Evolutionary conservation across 1,140 invertebrate genomes (phyloP).

Genomic region (Pygmarrhopalites habei): DNA sequence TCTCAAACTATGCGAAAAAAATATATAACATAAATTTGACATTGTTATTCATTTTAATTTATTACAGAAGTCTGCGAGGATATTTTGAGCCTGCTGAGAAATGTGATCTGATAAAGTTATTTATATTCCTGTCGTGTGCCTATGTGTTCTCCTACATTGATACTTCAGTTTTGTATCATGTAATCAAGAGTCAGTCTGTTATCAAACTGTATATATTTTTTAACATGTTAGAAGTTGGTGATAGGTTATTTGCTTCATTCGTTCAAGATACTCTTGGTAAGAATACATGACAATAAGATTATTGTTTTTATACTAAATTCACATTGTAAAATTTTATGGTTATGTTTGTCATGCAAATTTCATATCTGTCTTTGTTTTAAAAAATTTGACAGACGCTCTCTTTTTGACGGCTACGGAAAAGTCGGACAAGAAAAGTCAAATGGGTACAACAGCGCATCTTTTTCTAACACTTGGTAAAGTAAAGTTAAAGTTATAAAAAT

Average conservation of each 20-base stretch:
- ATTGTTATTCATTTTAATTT: slow-evolving; percentile 3
- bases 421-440: slow-evolving; percentile 28
- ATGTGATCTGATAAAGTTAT: slow-evolving; percentile 90
- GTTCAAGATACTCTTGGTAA: slow-evolving; percentile 95
- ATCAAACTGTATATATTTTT: slow-evolving; percentile 99
- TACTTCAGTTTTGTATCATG: slow-evolving; percentile 96
- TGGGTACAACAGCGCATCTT: slow-evolving; percentile 23
- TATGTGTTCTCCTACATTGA: slow-evolving; percentile 83
- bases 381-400: no score
- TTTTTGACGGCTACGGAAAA: slow-evolving; percentile 93
- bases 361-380: slow-evolving; percentile 12
- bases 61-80: slow-evolving; percentile 6
- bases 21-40: no score
- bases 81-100: slow-evolving; percentile 82
- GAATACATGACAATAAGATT: background rate
- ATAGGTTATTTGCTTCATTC: slow-evolving; percentile 91
- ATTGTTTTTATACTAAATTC: no score
- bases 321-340: background rate
- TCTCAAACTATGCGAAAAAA: background rate
- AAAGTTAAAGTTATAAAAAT: no score
- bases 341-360: background rate
- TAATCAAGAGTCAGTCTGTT: slow-evolving; percentile 96
- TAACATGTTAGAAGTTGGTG: slow-evolving; percentile 96
- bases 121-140: slow-evolving; percentile 76
- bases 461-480: slow-evolving; percentile 40